phyloP scores from a whole-genome alignment of 2,113 vertebrate species.

The Urocynchramus pylzowi region DNA sequence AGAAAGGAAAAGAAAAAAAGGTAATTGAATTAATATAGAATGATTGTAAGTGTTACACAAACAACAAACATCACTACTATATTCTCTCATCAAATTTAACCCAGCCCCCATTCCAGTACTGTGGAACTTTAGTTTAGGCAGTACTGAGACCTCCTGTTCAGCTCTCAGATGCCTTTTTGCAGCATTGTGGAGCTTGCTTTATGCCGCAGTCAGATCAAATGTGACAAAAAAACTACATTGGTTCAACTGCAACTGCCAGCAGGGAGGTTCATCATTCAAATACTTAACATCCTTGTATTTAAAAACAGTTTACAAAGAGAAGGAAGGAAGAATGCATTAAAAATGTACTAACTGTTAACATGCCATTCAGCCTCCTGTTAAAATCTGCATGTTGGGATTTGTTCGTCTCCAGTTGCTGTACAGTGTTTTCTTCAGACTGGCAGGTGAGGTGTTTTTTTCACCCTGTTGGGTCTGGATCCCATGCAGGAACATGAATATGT shows the following conservation, averaged over 20 bases:
- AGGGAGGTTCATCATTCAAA: not conserved
- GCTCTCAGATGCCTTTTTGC: not conserved
- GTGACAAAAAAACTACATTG: not conserved
- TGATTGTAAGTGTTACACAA: not conserved
- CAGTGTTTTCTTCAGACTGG: not conserved
- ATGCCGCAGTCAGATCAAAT: not conserved
- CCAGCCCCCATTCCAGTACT: accelerated
- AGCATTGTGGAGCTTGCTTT: accelerated
- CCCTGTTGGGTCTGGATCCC: not conserved
- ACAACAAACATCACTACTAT: not conserved
- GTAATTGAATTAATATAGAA: not conserved
- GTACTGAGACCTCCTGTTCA: not conserved
- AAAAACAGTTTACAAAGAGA: not conserved
- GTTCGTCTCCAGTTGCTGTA: not conserved
- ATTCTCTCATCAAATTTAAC: not conserved
- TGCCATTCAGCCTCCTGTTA: not conserved
- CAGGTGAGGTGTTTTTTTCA: not conserved
- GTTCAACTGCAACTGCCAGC: not conserved
- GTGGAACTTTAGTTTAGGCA: not conserved
- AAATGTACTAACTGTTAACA: not conserved
- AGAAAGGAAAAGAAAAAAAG: not conserved
- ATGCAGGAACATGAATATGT: not conserved
- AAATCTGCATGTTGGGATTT: not conserved
- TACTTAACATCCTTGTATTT: not conserved
- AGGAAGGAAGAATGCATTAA: not conserved